Evolutionary conservation across 2,888 invertebrate genomes (phyloP).

Genomic region (Oscheius sp.): DNA sequence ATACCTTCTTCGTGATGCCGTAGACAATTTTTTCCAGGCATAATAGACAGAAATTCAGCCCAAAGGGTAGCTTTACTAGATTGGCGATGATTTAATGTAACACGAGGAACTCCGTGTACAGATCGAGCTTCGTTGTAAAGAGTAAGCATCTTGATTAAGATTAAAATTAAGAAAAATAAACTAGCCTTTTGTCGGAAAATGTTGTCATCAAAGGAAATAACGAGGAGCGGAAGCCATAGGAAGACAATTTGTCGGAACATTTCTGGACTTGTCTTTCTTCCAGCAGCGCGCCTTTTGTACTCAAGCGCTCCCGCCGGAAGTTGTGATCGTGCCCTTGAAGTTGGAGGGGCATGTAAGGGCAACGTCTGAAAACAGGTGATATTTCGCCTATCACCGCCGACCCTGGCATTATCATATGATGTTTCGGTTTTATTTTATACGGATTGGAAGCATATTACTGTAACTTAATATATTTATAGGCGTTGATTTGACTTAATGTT

Average conservation of each 20-base stretch:
- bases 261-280: neutral
- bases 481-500: no score
- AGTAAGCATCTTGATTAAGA: neutral
- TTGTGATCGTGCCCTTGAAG: neutral
- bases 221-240: neutral
- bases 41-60: slow-evolving; percentile 34
- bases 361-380: no score
- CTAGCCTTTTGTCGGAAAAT: slow-evolving; percentile 1
- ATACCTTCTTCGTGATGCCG: slow-evolving; percentile 25
- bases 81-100: neutral
- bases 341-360: neutral
- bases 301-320: slow-evolving; percentile 19
- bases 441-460: no score
- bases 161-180: neutral
- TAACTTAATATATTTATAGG: no score
- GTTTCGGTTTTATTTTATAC: no score
- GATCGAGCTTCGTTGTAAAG: slow-evolving; percentile 23
- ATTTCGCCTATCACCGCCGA: no score
- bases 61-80: slow-evolving; percentile 19
- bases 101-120: slow-evolving; percentile 17
- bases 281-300: slow-evolving; percentile 22
- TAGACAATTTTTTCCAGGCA: slow-evolving; percentile 24
- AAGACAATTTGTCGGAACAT: slow-evolving; percentile 5
- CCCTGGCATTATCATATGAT: no score
- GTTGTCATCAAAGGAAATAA: neutral